Evolutionary conservation across 2,888 invertebrate genomes (phyloP).

Genomic region (Lithophane socia): DNA sequence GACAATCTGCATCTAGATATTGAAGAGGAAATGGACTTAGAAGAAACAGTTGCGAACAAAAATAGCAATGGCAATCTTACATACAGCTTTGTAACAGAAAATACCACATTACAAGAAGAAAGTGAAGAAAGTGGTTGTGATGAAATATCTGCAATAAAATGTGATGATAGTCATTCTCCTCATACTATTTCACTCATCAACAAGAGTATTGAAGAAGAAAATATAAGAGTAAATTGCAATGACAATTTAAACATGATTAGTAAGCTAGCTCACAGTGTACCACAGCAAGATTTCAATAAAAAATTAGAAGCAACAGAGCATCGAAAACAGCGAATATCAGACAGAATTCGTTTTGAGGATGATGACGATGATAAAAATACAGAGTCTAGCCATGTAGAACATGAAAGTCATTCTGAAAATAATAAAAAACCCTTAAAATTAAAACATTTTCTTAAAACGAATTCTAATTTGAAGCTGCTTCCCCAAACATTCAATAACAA

Average conservation of each 20-base stretch:
- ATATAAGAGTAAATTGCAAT: conserved; percentile 16
- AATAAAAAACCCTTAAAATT: conserved; percentile 64
- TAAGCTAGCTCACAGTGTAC: conserved; percentile 4
- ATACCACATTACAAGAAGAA: conserved; percentile 41
- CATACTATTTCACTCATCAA: conserved; percentile 49
- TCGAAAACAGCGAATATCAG: conserved; percentile 72
- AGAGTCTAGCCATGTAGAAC: conserved; percentile 13
- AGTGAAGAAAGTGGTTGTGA: conserved; percentile 47
- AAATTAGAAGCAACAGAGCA: conserved; percentile 17
- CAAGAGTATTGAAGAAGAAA: conserved; percentile 27
- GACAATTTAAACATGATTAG: conserved; percentile 30
- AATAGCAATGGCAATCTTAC: conserved; percentile 18
- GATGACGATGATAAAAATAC: conserved; percentile 61
- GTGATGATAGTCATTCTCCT: conserved; percentile 49
- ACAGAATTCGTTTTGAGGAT: conserved; percentile 80
- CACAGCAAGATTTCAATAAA: conserved; percentile 3
- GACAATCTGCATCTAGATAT: conserved; percentile 26
- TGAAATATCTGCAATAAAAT: conserved; percentile 66
- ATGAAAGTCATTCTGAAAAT: conserved; percentile 25
- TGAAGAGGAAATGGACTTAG: conserved; percentile 37
- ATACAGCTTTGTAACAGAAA: conserved; percentile 25
- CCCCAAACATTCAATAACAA: conserved; percentile 48
- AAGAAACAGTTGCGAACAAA: conserved; percentile 20
- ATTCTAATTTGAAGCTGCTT: conserved; percentile 69
- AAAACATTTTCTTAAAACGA: conserved; percentile 72